Conservation (phyloP, 2,888 invertebrate genomes). For the Drosophila phalerata region DNA sequence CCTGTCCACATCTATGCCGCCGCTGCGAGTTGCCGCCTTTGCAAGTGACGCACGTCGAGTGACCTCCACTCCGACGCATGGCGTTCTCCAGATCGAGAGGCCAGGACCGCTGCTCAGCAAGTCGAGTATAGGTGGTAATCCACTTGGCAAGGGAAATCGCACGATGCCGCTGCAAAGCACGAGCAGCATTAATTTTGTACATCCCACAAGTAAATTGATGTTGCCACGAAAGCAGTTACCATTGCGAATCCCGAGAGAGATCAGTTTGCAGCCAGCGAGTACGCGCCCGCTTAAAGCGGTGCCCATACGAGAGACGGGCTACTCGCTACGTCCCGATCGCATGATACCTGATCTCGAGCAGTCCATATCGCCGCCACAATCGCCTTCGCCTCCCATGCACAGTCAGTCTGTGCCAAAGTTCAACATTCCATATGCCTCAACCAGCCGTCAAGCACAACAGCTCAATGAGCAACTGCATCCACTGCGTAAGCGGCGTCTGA, state of each 20-base stretch:
- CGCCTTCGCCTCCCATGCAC: conserved; percentile 53
- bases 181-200: conserved; percentile 65
- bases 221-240: conserved; percentile 65
- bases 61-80: conserved; percentile 44
- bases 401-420: conserved; percentile 27
- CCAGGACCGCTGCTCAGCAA: conserved; percentile 59
- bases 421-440: conserved; percentile 48
- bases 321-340: conserved; percentile 76
- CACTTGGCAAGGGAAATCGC: conserved; percentile 40
- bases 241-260: conserved; percentile 65
- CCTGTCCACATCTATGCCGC: conserved; percentile 32
- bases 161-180: conserved; percentile 57
- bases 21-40: conserved; percentile 81
- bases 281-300: conserved; percentile 71
- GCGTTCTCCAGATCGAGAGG: conserved; percentile 59
- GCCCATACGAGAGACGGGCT: conserved; percentile 74
- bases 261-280: conserved; percentile 61
- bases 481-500: conserved; percentile 57
- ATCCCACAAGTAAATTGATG: conserved; percentile 73
- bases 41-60: conserved; percentile 58
- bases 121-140: conserved; percentile 21
- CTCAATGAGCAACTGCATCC: conserved; percentile 31
- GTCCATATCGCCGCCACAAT: conserved; percentile 75
- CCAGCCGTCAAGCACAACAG: conserved; percentile 63
- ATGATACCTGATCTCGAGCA: conserved; percentile 77